Conservation (phyloP, 2,888 invertebrate species). For the Parelbella ahira region DNA sequence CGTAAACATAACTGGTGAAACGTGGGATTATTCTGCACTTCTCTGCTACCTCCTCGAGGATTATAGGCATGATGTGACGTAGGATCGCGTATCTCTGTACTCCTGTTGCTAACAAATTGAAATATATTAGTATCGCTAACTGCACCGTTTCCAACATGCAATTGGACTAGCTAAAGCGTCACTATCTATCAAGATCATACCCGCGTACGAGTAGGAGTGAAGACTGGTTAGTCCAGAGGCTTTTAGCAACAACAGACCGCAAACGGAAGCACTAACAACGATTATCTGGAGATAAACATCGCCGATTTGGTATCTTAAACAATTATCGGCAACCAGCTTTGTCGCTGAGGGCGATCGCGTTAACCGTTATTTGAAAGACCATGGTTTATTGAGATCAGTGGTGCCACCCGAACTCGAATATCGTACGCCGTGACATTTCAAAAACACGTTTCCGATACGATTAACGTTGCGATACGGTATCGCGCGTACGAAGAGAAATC, state of each 20-base stretch:
- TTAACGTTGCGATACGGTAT: too few species aligned
- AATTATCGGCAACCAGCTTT: conserved; percentile 10
- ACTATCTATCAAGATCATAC: conserved; percentile 18
- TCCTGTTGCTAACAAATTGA: conserved; percentile 13
- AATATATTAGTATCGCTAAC: conserved; percentile 18
- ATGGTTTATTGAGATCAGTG: conserved; percentile 12
- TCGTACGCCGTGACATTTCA: conserved; percentile 13
- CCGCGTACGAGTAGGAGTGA: conserved; percentile 10
- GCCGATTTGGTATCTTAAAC: conserved; percentile 20
- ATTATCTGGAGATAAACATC: conserved; percentile 20
- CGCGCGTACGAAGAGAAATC: too few species aligned
- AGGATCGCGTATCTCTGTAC: too few species aligned
- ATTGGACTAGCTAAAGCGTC: conserved; percentile 10
- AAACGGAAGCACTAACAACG: conserved; percentile 22
- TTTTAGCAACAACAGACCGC: conserved; percentile 19
- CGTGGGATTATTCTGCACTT: too few species aligned
- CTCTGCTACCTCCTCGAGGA: too few species aligned
- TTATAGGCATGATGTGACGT: too few species aligned
- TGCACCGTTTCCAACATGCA: conserved; percentile 16
- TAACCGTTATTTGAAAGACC: conserved; percentile 9
- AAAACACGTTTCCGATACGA: conserved; percentile 21
- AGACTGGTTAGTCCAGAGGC: conserved; percentile 16
- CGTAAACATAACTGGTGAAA: too few species aligned
- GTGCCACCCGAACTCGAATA: conserved; percentile 1
- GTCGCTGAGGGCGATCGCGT: conserved; percentile 6